Evolutionary conservation across 2,888 invertebrate genomes (phyloP).

Genomic region (Slavum lentiscoides): DNA sequence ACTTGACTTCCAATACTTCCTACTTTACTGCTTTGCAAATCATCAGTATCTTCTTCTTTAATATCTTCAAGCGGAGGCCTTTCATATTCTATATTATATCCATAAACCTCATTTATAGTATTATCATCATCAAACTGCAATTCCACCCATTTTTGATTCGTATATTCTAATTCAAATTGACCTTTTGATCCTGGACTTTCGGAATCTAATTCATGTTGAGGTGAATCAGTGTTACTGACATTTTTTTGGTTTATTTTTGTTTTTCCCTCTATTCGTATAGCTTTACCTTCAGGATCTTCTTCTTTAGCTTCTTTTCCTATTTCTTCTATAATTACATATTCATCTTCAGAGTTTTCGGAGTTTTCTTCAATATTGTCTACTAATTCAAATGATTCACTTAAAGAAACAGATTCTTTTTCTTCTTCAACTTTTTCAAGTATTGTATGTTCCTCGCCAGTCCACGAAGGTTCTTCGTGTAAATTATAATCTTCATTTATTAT

Average conservation of each 20-base stretch:
- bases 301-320: slow-evolving; percentile 85
- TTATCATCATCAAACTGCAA: slow-evolving; percentile 81
- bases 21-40: slow-evolving; percentile 73
- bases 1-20: slow-evolving; percentile 79
- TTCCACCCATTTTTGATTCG: slow-evolving; percentile 85
- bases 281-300: slow-evolving; percentile 80
- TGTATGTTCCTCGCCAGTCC: slow-evolving; percentile 67
- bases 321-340: slow-evolving; percentile 86
- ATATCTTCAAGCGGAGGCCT: slow-evolving; percentile 86
- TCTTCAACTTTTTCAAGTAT: slow-evolving; percentile 59
- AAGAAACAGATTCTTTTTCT: slow-evolving; percentile 61
- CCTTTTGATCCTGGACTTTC: slow-evolving; percentile 57
- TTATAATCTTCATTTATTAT: slow-evolving; percentile 64
- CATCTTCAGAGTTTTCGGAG: slow-evolving; percentile 78
- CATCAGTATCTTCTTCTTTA: slow-evolving; percentile 89
- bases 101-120: slow-evolving; percentile 66
- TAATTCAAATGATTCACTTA: slow-evolving; percentile 85
- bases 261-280: slow-evolving; percentile 70
- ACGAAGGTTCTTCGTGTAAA: slow-evolving; percentile 62
- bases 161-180: slow-evolving; percentile 62
- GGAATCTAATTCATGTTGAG: slow-evolving; percentile 59
- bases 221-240: slow-evolving; percentile 59
- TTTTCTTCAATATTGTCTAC: slow-evolving; percentile 86
- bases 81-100: slow-evolving; percentile 78
- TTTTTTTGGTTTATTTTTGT: slow-evolving; percentile 72